These are phyloP conservation scores for Papilio protenor DNA, from an alignment of 2,888 invertebrate species.

Conservation along the genomic window DNA sequence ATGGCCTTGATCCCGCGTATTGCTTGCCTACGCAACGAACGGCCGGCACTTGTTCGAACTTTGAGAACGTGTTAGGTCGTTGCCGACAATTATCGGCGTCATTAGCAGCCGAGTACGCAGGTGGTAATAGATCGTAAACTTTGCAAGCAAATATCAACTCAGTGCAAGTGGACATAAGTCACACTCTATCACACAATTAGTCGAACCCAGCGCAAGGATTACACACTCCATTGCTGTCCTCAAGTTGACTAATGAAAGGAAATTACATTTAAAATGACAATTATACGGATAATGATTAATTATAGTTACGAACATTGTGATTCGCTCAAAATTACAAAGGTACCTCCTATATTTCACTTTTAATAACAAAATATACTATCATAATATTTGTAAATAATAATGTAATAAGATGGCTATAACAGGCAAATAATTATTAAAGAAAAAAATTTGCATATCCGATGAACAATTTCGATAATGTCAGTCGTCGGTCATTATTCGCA, in stretches of 20 bases:
- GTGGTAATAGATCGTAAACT: conserved; percentile 2
- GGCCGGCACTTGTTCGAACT: conserved; percentile 34
- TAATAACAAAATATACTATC: not conserved
- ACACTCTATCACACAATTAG: conserved; percentile 6
- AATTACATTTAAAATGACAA: conserved; percentile 13
- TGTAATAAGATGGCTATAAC: not conserved
- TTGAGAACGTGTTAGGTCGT: conserved; percentile 33
- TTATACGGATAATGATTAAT: not conserved
- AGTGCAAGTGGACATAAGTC: not conserved
- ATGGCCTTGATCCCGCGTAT: conserved; percentile 64
- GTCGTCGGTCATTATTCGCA: conserved; percentile 18
- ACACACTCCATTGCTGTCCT: conserved; percentile 1
- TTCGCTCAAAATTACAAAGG: not conserved
- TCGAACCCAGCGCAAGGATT: not conserved
- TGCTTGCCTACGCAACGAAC: conserved; percentile 44
- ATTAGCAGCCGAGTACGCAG: conserved; percentile 43
- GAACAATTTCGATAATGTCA: conserved; percentile 21
- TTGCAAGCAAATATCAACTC: conserved; percentile 20
- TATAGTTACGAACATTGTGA: not conserved
- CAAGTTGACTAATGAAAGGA: conserved; percentile 10
- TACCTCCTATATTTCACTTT: not conserved
- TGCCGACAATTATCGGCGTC: conserved; percentile 12
- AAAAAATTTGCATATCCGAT: conserved; percentile 12
- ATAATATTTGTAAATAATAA: not conserved
- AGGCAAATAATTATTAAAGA: not conserved